Evolutionary conservation across 2,797 vertebrate genomes (phyloP).

Genomic region (Triplophysa yarkandensis): DNA sequence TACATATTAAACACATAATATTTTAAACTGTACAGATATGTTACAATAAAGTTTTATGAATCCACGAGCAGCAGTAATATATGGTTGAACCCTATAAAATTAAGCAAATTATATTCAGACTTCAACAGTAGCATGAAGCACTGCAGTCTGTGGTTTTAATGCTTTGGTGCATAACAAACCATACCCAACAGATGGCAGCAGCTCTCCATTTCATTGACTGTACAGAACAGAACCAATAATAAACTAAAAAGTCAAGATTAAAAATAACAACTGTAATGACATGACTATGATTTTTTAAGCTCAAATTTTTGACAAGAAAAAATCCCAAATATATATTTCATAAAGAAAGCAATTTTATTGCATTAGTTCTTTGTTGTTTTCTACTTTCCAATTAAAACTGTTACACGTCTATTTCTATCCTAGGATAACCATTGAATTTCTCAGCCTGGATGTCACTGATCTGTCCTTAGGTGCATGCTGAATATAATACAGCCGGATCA

Average conservation of each 20-base stretch:
- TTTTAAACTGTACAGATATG: no score
- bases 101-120: no score
- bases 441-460: conserved; percentile 66
- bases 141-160: no score
- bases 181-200: conserved; percentile 46
- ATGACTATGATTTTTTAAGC: background rate
- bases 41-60: no score
- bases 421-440: conserved; percentile 51
- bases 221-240: no score
- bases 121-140: no score
- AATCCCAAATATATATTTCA: background rate
- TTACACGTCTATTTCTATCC: conserved; percentile 61
- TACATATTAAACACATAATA: background rate
- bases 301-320: background rate
- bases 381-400: background rate
- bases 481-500: conserved; percentile 54
- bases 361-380: background rate
- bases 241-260: no score
- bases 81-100: no score
- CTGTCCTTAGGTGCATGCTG: conserved; percentile 46
- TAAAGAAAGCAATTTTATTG: background rate
- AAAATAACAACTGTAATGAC: background rate
- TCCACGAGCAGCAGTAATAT: no score
- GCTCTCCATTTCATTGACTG: background rate
- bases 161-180: background rate